phyloP scores from a whole-genome alignment of 2,797 vertebrate genomes.

The Adelosebastes latens region DNA sequence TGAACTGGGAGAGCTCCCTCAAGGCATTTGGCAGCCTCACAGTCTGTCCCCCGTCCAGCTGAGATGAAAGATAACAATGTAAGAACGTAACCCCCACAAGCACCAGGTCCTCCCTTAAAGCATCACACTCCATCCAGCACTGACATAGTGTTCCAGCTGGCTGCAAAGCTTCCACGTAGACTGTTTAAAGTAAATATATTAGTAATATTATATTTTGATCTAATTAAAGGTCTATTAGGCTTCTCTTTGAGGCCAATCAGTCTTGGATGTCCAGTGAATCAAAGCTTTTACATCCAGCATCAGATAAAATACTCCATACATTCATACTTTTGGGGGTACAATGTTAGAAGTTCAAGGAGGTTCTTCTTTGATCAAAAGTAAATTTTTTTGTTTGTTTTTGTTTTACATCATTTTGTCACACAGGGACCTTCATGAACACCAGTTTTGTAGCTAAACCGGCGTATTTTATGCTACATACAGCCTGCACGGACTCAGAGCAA shows the following conservation, averaged over 20 bases:
- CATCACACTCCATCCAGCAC: conserved; percentile 4
- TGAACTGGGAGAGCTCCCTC: conserved; percentile 55
- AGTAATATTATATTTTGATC: not conserved
- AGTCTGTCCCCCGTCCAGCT: conserved; percentile 26
- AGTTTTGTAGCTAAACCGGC: not conserved
- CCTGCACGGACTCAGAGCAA: not conserved
- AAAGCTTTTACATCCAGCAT: not conserved
- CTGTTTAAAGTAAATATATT: conserved; percentile 19
- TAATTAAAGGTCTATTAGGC: conserved; percentile 9
- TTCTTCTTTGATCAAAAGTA: not conserved
- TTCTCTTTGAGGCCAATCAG: not conserved
- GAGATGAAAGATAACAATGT: conserved; percentile 61
- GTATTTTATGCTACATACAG: not conserved
- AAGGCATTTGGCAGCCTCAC: conserved; percentile 48
- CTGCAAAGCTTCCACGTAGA: not conserved
- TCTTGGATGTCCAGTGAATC: not conserved
- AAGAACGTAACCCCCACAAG: conserved; percentile 7
- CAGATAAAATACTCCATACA: not conserved
- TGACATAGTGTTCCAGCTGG: not conserved
- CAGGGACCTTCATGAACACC: not conserved
- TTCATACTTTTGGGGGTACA: not conserved
- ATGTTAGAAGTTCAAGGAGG: not conserved
- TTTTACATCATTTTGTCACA: not conserved
- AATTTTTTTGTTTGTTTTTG: not conserved
- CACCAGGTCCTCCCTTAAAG: conserved; percentile 18